Percentiles rank a stretch among this genome's conserved stretches.
Conservation (phyloP, 37 sponge, comb jelly and placozoan genomes). For the Cladorhizidae sp. region DNA sequence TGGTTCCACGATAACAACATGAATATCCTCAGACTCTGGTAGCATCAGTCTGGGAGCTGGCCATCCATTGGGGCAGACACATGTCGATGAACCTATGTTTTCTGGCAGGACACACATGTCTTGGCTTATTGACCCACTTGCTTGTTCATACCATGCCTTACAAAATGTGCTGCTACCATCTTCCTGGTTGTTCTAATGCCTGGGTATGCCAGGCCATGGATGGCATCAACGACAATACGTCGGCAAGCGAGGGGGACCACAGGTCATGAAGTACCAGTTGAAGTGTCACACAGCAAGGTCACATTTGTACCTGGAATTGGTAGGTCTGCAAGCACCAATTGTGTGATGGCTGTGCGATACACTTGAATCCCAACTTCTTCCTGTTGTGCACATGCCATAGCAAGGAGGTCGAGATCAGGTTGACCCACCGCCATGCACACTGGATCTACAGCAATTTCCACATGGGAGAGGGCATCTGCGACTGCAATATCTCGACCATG, state of each 20-base stretch:
- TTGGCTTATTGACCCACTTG: conserved; percentile 25
- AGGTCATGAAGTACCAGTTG: conserved; percentile 36
- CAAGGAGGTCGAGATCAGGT: conserved; percentile 6
- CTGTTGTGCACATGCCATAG: conserved; percentile 36
- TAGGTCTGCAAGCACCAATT: conserved; percentile 12
- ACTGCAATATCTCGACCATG: conserved; percentile 16
- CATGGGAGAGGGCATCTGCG: conserved; percentile 11
- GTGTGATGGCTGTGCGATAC: conserved; percentile 21
- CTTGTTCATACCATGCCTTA: conserved; percentile 28
- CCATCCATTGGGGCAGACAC: too few species aligned
- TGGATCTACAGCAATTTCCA: not conserved
- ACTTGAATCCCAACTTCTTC: conserved; percentile 32
- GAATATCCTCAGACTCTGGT: conserved; percentile 21
- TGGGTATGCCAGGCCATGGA: conserved; percentile 30
- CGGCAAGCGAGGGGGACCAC: conserved; percentile 31
- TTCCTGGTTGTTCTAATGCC: conserved; percentile 24
- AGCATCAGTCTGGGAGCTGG: too few species aligned
- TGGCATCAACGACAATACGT: conserved; percentile 29
- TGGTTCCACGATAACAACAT: conserved; percentile 34
- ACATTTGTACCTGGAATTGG: not conserved
- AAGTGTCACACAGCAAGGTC: conserved; percentile 33
- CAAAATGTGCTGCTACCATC: conserved; percentile 1
- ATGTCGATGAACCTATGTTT: not conserved
- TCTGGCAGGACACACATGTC: conserved; percentile 25
- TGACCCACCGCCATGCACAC: not conserved